A percentile compares a stretch with the other conserved stretches of the same genome.
Conservation (phyloP, 2,797 vertebrate genomes). For the Aldrovandia affinis region DNA sequence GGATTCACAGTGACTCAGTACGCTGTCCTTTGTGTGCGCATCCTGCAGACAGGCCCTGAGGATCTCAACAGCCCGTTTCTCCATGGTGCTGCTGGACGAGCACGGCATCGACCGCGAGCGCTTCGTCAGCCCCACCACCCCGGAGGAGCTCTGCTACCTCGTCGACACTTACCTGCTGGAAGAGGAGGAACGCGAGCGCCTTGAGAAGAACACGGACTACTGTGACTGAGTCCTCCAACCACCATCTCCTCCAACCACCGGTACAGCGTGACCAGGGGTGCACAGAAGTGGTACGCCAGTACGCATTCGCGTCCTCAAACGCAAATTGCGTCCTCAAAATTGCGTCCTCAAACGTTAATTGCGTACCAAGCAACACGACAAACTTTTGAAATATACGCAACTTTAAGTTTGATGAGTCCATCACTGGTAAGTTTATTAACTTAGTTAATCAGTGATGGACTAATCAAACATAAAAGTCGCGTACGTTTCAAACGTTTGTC, state of each 20-base stretch:
- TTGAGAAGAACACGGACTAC: conserved; percentile 72
- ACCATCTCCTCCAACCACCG: neutral
- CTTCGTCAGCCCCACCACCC: conserved; percentile 79
- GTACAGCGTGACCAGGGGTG: neutral
- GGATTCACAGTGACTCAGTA: no score
- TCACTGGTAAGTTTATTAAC: no score
- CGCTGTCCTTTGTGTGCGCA: neutral
- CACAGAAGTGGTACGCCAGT: no score
- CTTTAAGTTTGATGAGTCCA: no score
- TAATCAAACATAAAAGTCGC: no score
- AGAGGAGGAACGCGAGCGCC: conserved; percentile 74
- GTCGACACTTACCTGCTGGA: conserved; percentile 87
- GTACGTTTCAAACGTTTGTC: no score
- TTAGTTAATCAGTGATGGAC: no score
- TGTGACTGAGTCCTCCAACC: conserved; percentile 75
- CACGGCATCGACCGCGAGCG: conserved; percentile 85
- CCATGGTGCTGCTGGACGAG: conserved; percentile 88
- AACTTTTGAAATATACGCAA: no score
- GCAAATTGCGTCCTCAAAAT: no score
- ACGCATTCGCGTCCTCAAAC: no score
- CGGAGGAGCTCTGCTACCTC: conserved; percentile 87
- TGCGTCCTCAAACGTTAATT: no score
- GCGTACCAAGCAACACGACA: no score
- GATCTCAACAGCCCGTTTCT: conserved; percentile 87
- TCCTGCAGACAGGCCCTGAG: conserved; percentile 80